Evolutionary conservation across 1,140 invertebrate genomes (phyloP).

Genomic region (Maconellicoccus hirsutus): DNA sequence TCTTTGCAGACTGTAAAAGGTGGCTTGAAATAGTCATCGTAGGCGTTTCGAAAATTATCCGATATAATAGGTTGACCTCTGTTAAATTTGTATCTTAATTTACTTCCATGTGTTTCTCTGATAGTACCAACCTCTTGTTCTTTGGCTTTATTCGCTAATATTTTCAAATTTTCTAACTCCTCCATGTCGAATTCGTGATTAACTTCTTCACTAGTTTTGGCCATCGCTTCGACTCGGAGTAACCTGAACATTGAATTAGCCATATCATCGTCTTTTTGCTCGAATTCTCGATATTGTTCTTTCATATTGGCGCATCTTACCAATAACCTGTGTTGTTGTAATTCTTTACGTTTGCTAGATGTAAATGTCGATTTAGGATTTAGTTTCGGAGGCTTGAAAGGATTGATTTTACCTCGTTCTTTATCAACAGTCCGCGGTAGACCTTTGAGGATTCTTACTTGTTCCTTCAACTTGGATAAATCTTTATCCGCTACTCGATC

Average conservation of each 20-base stretch:
- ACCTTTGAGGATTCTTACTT: background rate
- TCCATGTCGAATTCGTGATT: background rate
- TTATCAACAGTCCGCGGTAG: background rate
- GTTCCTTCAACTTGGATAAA: background rate
- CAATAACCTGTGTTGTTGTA: background rate
- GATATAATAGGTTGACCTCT: constrained; percentile 7
- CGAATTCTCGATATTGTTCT: background rate
- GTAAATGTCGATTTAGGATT: background rate
- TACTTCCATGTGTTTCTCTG: background rate
- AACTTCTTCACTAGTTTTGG: background rate
- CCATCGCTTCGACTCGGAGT: background rate
- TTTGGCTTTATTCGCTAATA: background rate
- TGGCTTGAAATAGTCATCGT: background rate
- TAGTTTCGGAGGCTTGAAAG: background rate
- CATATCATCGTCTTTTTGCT: background rate
- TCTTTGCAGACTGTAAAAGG: background rate
- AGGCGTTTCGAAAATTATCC: background rate
- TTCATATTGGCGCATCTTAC: background rate
- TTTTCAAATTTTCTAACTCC: background rate
- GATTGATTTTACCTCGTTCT: background rate
- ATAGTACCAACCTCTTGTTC: background rate
- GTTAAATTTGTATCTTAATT: background rate
- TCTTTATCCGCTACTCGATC: background rate
- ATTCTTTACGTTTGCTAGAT: background rate
- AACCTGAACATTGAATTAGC: background rate